Evolutionary conservation across 2,888 invertebrate genomes (phyloP).

Genomic region (Apoda limacodes): DNA sequence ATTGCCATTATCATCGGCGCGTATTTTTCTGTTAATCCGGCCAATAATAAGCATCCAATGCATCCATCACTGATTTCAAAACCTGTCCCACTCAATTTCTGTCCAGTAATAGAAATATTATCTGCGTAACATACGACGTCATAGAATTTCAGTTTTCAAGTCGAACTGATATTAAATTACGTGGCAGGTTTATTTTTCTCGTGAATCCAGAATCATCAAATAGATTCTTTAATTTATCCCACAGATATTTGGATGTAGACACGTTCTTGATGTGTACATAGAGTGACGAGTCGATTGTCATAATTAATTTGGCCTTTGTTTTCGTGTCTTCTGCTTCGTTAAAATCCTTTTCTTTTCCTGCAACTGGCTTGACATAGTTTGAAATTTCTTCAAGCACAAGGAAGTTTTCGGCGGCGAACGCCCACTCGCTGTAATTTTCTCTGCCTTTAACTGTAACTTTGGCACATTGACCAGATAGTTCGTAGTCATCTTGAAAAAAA

Average conservation of each 20-base stretch:
- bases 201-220: slow-evolving; percentile 6
- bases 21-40: background rate
- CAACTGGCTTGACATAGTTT: slow-evolving; percentile 10
- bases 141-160: slow-evolving; percentile 11
- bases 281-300: slow-evolving; percentile 9
- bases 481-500: too few species aligned
- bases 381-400: slow-evolving; percentile 12
- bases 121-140: slow-evolving; percentile 15
- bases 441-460: slow-evolving; percentile 15
- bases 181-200: slow-evolving; percentile 15
- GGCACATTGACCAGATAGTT: slow-evolving; percentile 13
- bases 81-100: slow-evolving; percentile 6
- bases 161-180: slow-evolving; percentile 13
- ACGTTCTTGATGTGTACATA: slow-evolving; percentile 9
- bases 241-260: slow-evolving; percentile 2
- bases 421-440: slow-evolving; percentile 15
- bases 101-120: too few species aligned
- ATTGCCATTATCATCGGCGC: background rate
- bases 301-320: slow-evolving; percentile 10
- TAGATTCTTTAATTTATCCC: slow-evolving; percentile 3
- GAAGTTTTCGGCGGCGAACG: slow-evolving; percentile 16
- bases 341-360: background rate
- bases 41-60: slow-evolving; percentile 1
- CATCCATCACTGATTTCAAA: slow-evolving; percentile 19
- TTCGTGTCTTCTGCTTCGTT: slow-evolving; percentile 10